Evolutionary conservation across 2,113 vertebrate species (phyloP).

Genomic region (Uria lomvia): DNA sequence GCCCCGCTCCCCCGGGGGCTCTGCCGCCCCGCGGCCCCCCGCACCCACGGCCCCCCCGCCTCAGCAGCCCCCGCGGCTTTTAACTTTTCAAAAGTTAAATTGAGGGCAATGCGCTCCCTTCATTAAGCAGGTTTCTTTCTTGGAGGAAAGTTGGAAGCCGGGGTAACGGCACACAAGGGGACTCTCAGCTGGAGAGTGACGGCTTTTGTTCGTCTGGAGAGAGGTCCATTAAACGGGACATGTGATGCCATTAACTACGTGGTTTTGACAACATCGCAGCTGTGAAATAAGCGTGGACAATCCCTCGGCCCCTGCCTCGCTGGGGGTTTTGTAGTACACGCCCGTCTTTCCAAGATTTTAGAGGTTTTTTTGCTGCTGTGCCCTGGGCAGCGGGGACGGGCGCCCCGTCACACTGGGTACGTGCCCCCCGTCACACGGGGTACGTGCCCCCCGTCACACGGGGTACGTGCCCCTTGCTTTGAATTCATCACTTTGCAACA

Average conservation of each 20-base stretch:
- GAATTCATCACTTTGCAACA: background rate
- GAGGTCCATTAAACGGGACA: background rate
- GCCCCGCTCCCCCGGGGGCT: background rate
- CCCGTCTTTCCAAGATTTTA: background rate
- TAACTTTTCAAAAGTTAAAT: background rate
- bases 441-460: no score
- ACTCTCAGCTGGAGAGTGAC: background rate
- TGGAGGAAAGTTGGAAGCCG: background rate
- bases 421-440: no score
- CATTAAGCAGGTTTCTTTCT: background rate
- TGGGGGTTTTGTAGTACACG: background rate
- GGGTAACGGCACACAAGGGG: background rate
- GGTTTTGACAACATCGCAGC: background rate
- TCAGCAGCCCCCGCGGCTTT: background rate
- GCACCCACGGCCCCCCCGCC: background rate
- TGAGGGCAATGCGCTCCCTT: background rate
- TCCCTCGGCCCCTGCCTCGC: background rate
- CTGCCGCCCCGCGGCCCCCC: accelerated
- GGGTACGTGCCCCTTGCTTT: no score
- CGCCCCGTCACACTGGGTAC: no score
- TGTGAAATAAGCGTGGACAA: background rate
- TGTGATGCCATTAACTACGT: background rate
- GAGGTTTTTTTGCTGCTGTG: background rate
- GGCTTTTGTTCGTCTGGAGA: background rate
- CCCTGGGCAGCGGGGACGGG: background rate